phyloP scores from a whole-genome alignment of 2,888 invertebrate genomes.

The Abrostola tripartita region DNA sequence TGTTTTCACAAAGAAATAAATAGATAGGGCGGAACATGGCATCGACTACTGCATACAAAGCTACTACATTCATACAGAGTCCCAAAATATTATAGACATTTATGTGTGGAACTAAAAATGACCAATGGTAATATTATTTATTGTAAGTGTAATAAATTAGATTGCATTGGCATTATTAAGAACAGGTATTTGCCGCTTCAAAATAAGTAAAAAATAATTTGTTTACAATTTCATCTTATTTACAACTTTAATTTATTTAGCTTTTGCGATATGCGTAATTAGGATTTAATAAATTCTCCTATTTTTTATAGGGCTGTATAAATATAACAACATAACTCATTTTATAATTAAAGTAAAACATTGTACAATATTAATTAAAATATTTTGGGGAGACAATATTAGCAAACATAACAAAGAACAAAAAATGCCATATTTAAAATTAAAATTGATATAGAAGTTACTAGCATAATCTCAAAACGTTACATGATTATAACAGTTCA shows the following conservation, averaged over 20 bases:
- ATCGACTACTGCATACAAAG: slow-evolving; percentile 67
- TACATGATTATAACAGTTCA: slow-evolving; percentile 60
- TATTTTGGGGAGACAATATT: slow-evolving; percentile 75
- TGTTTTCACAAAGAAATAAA: slow-evolving; percentile 67
- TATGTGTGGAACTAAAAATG: slow-evolving; percentile 58
- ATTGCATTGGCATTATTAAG: slow-evolving; percentile 54
- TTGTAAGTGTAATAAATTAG: slow-evolving; percentile 26
- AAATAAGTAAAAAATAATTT: slow-evolving; percentile 78
- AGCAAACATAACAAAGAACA: slow-evolving; percentile 86
- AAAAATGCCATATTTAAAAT: slow-evolving; percentile 67
- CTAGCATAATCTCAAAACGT: slow-evolving; percentile 81
- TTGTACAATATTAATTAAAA: slow-evolving; percentile 78
- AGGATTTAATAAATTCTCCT: slow-evolving; percentile 78
- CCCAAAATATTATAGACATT: slow-evolving; percentile 66
- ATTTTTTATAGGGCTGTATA: slow-evolving; percentile 74
- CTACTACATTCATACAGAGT: slow-evolving; percentile 60
- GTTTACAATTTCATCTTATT: slow-evolving; percentile 74
- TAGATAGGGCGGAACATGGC: slow-evolving; percentile 74
- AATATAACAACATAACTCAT: slow-evolving; percentile 80
- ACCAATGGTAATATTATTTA: slow-evolving; percentile 51
- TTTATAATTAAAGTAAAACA: slow-evolving; percentile 75
- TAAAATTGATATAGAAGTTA: slow-evolving; percentile 67
- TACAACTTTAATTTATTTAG: slow-evolving; percentile 69
- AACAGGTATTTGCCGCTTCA: slow-evolving; percentile 59
- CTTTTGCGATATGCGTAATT: slow-evolving; percentile 79